Base-by-base conservation (phyloP, 2,113 vertebrate species). In the Pluvianellus socialis region DNA sequence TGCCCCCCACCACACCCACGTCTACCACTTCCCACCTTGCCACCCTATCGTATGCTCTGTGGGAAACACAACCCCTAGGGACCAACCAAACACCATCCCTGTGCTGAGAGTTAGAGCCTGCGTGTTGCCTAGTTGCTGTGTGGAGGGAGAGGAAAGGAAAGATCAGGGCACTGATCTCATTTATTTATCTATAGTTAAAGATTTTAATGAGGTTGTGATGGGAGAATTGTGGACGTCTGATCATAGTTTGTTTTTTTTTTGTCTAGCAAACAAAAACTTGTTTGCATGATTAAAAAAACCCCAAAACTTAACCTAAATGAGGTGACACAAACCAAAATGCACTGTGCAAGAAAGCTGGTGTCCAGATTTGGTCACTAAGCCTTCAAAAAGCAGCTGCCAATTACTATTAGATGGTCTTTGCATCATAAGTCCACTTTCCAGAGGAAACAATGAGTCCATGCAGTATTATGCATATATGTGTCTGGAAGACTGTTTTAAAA, bases 61-160 rank as follows among this genome's bases (percentile, higher is more conserved):
- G 21, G 32, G 32, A 45, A 73, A 23, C 0, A 0, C 8, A 49
- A 50, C 4, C 23, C 56, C 24, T 14, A 28, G 40, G 27, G 8
- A 61, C 12, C 1, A 3, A 42, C 8, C 28, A 22, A 35, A 26
- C 50, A 58, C 38, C 14, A 58, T 24, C 22, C 7, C 12, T 33
- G 6, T 5, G 5, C 45, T 53, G 23, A 47, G 17, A 47, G 16
- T 35, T 53, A 47, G 8, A 62, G 11, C 15, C 38, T 47, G 18
- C 1, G 0, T 16, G 19, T 33, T 76, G 58, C 50, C 28, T 14
- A 11, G 32, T 30, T 8, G 0, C 15, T 28, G 8, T 13, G n/a
- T 13, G 80, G n/a, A 63, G 9, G 14, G 27, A 81, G 35, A n/a
- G 4, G 4, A 91, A 53, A 80, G 21, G 28, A 72, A 92, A 85